Base-by-base conservation (phyloP, 1,140 invertebrate species). In the Zaprionus camerounensis region DNA sequence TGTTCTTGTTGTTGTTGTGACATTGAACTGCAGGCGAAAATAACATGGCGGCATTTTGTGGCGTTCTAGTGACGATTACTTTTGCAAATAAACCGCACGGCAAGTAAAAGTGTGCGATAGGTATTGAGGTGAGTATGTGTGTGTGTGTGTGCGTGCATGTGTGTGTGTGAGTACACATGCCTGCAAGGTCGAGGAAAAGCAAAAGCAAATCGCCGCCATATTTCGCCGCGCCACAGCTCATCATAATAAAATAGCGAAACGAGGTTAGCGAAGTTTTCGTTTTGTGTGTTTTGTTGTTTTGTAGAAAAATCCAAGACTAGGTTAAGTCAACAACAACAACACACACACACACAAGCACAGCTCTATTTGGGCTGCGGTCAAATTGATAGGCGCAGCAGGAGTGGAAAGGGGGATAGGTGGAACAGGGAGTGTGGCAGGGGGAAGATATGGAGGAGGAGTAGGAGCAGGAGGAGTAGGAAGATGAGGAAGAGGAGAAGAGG, bases 1-100 rank as follows among this genome's bases (percentile, higher is more conserved):
- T 68, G 1, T 38, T 20, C 20, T 20, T 62, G 7, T 55, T 15
- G 6, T 55, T 36, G 59, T 9, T 75, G 58, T 70, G 73, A 76
- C 73, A 76, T 76, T 76, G 73, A 76, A 76, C 59, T 64, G 59
- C 44, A 55, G 44, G 61, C 59, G 68, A 76, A 51, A 51, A 76
- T 71, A 51, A 71, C 28, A 62, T 63, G 56, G 71, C 64, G 64
- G 65, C 73, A 71, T 24, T 69, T 76, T 71, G 55, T 65, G 20
- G 73, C 72, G 31, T 63, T 76, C 67, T 63, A 71, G 41, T 76
- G 73, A 55, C 71, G 68, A 76, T 76, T 65, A 71, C 68, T 65
- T 66, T 53, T 20, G 61, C 73, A 76, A 76, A 76, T 76, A 76
- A 76, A 65, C 55, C 59, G 55, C 20, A 22, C 7, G 17, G 28